Evolutionary conservation across 2,797 vertebrate species (phyloP), one percentile per base, ranked within the genome.

Genomic region (Myotis planiceps): DNA sequence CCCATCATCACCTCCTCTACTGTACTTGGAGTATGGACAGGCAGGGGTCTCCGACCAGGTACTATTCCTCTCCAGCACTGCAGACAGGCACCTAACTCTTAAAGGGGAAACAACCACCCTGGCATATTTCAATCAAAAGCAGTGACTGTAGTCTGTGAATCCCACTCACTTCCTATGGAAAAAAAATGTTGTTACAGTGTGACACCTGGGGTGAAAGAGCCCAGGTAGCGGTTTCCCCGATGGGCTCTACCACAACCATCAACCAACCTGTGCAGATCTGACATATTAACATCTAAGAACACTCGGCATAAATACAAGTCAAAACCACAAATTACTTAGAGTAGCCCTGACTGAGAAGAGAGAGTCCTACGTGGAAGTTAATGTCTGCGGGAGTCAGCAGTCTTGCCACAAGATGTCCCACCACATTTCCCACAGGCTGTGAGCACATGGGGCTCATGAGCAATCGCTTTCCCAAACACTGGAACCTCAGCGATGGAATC

Each of bases 401-500:
- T 76, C 49, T 88, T 93, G 69, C 78, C 94, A 96, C 93, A 88
- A 88, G 94, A 75, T 42, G 63, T 37, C 78, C 63, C 94, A 94
- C 19, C 58, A 29, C 76, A 71, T 72, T 71, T 58, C 32, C 90
- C 60, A 94, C 37, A 88, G 34, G 88, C n/a, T 63, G 58, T 34
- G 66, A 86, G 83, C 69, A 86, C 39, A 49, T 2, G 25, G 10
- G 90, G 39, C 82, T 49, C 90, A 60, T 42, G 88, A 92, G 85
- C 83, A 97, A 96, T 92, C 90, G 91, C 60, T 88, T 92, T 92
- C 21, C 71, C 92, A 88, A 81, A 94, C 29, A 83, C 14, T 86
- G 39, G 82, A 87, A 90, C 58, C 75, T 80, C 90, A 69, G 84
- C 74, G 42, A 95, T 60, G n/a, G 87, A 91, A 78, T 72, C 63